Percentiles rank a stretch among this genome's conserved stretches.
phyloP scores from a whole-genome alignment of 2,797 vertebrate genomes.

The Pempheris klunzingeri region DNA sequence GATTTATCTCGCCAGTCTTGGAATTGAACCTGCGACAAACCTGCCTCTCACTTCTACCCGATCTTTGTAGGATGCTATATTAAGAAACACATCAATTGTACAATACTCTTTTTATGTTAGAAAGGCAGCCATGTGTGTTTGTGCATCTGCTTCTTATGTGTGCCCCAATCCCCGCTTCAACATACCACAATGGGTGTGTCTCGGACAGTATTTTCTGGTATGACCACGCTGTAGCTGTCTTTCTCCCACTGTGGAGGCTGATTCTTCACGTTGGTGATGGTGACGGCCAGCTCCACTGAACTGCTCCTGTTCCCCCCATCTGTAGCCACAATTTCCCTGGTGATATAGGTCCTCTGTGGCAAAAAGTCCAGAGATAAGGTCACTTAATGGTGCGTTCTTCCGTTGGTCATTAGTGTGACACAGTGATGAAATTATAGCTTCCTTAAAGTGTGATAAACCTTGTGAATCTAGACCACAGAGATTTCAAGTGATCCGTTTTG shows the following conservation, averaged over 20 bases:
- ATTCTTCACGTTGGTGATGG: conserved; percentile 90
- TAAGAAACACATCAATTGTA: too few relatives aligned
- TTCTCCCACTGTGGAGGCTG: conserved; percentile 91
- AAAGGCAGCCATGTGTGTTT: background rate
- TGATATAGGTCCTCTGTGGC: conserved; percentile 88
- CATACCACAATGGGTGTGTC: conserved; percentile 86
- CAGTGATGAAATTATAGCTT: conserved; percentile 1
- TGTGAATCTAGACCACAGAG: conserved; percentile 24
- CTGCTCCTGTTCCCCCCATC: conserved; percentile 90
- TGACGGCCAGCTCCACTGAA: conserved; percentile 87
- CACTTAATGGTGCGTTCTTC: background rate
- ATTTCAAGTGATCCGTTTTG: background rate
- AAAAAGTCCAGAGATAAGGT: background rate
- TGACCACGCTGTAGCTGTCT: conserved; percentile 87
- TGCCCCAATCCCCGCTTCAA: background rate
- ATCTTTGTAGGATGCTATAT: too few relatives aligned
- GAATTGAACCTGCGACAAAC: too few relatives aligned
- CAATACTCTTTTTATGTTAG: background rate
- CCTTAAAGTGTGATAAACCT: conserved; percentile 9
- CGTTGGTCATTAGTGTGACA: background rate
- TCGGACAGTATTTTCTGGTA: conserved; percentile 88
- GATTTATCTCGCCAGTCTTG: too few relatives aligned
- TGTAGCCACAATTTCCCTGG: conserved; percentile 87
- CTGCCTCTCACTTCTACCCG: too few relatives aligned
- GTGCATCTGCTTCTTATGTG: background rate